Evolutionary conservation across 2,888 invertebrate genomes (phyloP).

Genomic region (Ametastegia equiseti): DNA sequence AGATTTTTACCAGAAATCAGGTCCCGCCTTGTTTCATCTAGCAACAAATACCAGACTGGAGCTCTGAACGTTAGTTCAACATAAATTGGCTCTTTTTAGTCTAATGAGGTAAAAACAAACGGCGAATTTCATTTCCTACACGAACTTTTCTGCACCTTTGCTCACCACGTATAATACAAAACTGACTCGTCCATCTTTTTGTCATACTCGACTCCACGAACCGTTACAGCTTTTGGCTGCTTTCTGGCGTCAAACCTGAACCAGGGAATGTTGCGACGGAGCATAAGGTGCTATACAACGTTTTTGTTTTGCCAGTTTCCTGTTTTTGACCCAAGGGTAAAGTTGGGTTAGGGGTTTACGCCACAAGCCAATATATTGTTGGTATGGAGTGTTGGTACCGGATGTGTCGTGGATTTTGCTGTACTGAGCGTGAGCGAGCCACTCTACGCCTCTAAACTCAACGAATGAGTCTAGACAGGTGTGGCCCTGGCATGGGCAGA

Average conservation of each 20-base stretch:
- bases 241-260: background rate
- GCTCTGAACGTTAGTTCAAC: background rate
- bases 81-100: slow-evolving; percentile 2
- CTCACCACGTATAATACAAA: background rate
- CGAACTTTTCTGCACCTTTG: background rate
- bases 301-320: slow-evolving; percentile 23
- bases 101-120: background rate
- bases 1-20: background rate
- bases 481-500: background rate
- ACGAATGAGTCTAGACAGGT: slow-evolving; percentile 8
- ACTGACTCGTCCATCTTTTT: background rate
- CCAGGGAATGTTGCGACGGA: background rate
- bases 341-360: background rate
- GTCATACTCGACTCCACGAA: background rate
- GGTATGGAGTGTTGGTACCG: background rate
- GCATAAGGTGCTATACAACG: slow-evolving; percentile 10
- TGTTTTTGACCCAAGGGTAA: background rate
- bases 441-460: background rate
- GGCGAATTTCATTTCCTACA: background rate
- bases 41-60: background rate
- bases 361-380: background rate
- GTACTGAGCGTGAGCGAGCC: background rate
- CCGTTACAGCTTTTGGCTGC: background rate
- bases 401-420: slow-evolving; percentile 8
- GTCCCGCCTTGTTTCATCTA: background rate